Base-by-base conservation (phyloP, 2,888 invertebrate species). In the Subacronicta megacephala region DNA sequence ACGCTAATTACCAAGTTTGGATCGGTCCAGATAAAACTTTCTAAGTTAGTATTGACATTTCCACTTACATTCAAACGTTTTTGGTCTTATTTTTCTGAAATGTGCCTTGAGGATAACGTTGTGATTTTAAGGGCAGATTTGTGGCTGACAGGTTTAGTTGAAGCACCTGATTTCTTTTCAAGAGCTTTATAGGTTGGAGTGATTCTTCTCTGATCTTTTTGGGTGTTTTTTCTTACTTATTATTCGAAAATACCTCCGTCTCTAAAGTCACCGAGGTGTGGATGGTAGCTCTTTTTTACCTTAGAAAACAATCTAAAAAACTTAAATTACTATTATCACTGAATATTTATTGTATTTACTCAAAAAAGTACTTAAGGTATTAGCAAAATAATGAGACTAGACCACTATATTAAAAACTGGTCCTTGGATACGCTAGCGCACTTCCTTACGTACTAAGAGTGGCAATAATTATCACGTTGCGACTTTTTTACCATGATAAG, bases 1-100 rank as follows among this genome's bases (percentile, higher is more conserved):
- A 60, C 60, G 78, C 76, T 80, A 80, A 80, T 81, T 80, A 78
- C 58, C 64, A 81, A 81, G 76, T 81, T 74, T 70, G 70, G 71
- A 81, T 77, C 62, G 81, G 68, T 59, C 68, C 60, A 70, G 82
- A 82, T 79, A 81, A 80, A 81, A 81, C 76, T 80, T 74, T 52
- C 49, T 44, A 62, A 73, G 72, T 73, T 71, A 62, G 58, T 72
- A 80, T 77, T 80, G 79, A 77, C 77, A 70, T 68, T 55, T 42
- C 71, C 62, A 68, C 72, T 78, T 75, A 80, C 45, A 61, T 63
- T 45, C 49, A 67, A 66, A 67, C 37, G 57, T 69, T 68, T 51
- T 59, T 64, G 47, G 60, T 57, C 51, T 66, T 64, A 58, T 75
- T 69, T 59, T 51, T 29, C 49, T 58, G 26, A 29, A 57, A 50